These are phyloP conservation scores for Gymnothorax reevesii DNA, from an alignment of 2,797 vertebrate species.

Conservation along the genomic window DNA sequence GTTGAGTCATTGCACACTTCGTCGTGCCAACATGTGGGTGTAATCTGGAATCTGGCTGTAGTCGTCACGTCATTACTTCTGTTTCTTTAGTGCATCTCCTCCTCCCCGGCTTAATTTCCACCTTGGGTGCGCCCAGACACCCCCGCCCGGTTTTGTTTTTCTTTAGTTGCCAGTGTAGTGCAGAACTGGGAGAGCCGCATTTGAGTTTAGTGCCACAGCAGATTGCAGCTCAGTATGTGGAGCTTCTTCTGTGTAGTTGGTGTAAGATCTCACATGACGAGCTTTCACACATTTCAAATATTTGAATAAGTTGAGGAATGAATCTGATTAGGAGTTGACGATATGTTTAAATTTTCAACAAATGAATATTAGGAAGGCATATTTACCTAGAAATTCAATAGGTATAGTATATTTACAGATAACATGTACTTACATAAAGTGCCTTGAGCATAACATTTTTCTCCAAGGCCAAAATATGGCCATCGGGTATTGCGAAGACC, in stretches of 20 bases:
- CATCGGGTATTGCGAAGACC: no score
- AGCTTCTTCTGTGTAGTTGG: slow-evolving; percentile 38
- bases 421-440: background rate
- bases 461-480: no score
- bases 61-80: slow-evolving; percentile 9
- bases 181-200: background rate
- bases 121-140: slow-evolving; percentile 15
- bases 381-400: background rate
- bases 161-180: background rate
- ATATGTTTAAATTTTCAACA: slow-evolving; percentile 33
- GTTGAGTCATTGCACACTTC: background rate
- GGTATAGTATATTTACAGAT: background rate
- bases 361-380: background rate
- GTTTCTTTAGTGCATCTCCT: background rate
- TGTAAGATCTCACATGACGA: slow-evolving; percentile 57
- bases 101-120: background rate
- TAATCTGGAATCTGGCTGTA: slow-evolving; percentile 8
- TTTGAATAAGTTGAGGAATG: background rate
- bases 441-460: no score
- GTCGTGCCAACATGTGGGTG: slow-evolving; percentile 31
- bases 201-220: background rate
- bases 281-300: slow-evolving; percentile 50
- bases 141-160: background rate
- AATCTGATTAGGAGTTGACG: background rate
- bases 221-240: slow-evolving; percentile 26